phyloP scores from a whole-genome alignment of 2,888 invertebrate species.

The Metopia argyrocephala region DNA sequence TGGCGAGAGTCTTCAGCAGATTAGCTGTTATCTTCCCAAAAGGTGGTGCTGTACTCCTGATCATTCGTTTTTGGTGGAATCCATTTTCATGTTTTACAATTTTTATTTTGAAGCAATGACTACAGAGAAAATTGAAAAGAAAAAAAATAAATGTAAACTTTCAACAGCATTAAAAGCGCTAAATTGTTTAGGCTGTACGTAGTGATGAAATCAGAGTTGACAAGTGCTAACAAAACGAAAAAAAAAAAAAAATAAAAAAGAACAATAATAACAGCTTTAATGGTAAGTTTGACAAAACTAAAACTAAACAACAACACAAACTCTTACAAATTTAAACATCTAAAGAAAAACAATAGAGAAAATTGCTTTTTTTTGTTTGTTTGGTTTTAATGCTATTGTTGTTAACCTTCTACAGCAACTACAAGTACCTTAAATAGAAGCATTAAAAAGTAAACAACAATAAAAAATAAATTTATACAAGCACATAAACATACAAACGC shows the following conservation, averaged over 20 bases:
- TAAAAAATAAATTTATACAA: background rate
- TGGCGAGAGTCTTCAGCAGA: too few species aligned
- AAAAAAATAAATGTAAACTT: background rate
- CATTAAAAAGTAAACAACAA: too few species aligned
- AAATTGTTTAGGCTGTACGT: background rate
- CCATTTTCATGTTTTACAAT: too few species aligned
- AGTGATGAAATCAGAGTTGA: constrained; percentile 37
- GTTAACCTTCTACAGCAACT: constrained; percentile 53
- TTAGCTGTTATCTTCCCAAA: too few species aligned
- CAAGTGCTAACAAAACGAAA: constrained; percentile 31
- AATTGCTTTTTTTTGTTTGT: constrained; percentile 37
- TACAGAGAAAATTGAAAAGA: too few species aligned
- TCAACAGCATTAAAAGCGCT: background rate
- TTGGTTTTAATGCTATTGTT: constrained; percentile 35
- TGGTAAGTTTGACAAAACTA: constrained; percentile 33
- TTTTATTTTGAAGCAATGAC: too few species aligned
- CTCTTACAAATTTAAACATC: background rate
- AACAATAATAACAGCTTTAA: constrained; percentile 1
- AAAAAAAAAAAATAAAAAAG: background rate
- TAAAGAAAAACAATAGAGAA: constrained; percentile 27
- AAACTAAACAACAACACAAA: constrained; percentile 1
- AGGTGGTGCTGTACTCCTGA: too few species aligned
- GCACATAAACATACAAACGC: background rate
- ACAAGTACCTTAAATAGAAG: constrained; percentile 40
- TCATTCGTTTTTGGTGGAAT: too few species aligned